These are phyloP conservation scores for Dicranocentrus wangi DNA, from an alignment of 2,888 invertebrate genomes.

Conservation along the genomic window DNA sequence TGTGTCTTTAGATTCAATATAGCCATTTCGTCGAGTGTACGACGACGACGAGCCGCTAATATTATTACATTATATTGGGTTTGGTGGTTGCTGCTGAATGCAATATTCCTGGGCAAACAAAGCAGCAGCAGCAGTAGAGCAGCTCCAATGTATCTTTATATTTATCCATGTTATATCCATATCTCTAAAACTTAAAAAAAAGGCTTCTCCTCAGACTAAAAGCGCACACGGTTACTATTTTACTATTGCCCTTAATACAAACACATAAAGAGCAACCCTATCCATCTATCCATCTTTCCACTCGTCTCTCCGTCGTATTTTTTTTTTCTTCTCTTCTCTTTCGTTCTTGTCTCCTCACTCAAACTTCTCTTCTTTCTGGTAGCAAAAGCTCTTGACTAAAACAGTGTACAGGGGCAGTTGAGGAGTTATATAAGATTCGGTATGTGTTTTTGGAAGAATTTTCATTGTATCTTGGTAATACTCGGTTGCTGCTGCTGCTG, in stretches of 20 bases:
- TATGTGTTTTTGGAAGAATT: conserved; percentile 29
- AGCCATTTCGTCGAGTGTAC: background rate
- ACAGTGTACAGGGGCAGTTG: conserved; percentile 13
- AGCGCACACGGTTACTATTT: conserved; percentile 36
- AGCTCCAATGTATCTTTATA: too few species aligned
- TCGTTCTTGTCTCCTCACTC: conserved; percentile 32
- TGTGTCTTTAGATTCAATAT: conserved; percentile 2
- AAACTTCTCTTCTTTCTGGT: conserved; percentile 20
- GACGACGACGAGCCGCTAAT: conserved; percentile 17
- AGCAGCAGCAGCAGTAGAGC: background rate
- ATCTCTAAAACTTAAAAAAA: background rate
- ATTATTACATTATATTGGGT: conserved; percentile 44
- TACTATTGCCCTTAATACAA: conserved; percentile 31
- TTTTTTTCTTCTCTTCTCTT: background rate
- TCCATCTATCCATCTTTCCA: conserved; percentile 53
- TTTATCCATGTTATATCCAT: too few species aligned
- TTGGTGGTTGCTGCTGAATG: conserved; percentile 41
- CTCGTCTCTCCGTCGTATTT: conserved; percentile 39
- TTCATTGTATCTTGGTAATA: conserved; percentile 56
- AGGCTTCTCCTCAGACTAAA: background rate
- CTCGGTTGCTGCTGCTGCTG: conserved; percentile 1
- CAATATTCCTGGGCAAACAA: conserved; percentile 52
- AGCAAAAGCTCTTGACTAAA: conserved; percentile 32
- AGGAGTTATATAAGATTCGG: background rate
- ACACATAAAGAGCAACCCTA: conserved; percentile 48